These are phyloP conservation scores for Liopterus haemorrhoidalis DNA, from an alignment of 2,888 invertebrate species.

Conservation along the genomic window DNA sequence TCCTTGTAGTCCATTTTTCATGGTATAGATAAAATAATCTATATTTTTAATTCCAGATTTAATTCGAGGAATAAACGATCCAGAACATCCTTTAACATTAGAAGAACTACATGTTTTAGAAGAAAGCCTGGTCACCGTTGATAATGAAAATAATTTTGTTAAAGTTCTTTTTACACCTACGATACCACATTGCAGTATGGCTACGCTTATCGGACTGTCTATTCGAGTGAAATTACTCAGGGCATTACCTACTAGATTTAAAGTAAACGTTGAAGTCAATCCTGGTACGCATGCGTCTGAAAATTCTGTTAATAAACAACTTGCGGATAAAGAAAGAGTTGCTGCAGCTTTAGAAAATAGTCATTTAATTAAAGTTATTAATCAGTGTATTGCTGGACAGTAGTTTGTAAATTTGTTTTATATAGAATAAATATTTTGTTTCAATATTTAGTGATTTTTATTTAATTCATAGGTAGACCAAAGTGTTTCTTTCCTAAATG, in stretches of 20 bases:
- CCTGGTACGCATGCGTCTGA: constrained; percentile 93
- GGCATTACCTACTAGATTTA: constrained; percentile 74
- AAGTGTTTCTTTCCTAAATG: neutral
- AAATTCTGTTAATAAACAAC: constrained; percentile 90
- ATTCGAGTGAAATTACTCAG: constrained; percentile 87
- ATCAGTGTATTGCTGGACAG: constrained; percentile 68
- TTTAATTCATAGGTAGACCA: too few relatives aligned
- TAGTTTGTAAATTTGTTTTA: constrained; percentile 27
- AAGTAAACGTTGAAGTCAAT: constrained; percentile 81
- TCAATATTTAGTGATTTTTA: too few relatives aligned
- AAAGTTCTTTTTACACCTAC: constrained; percentile 90
- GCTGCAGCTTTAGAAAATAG: constrained; percentile 95
- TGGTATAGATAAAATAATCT: too few relatives aligned
- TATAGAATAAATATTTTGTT: too few relatives aligned
- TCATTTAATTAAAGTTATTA: constrained; percentile 86
- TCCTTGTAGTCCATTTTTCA: too few relatives aligned
- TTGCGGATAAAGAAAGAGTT: constrained; percentile 96
- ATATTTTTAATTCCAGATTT: constrained; percentile 57
- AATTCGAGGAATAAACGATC: constrained; percentile 91
- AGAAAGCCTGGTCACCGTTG: constrained; percentile 69
- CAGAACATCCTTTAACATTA: constrained; percentile 92
- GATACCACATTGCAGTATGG: constrained; percentile 98
- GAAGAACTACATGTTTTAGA: constrained; percentile 94
- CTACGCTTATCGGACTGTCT: constrained; percentile 86
- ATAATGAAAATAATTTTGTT: constrained; percentile 66